Percentiles rank a stretch among this genome's conserved stretches.
phyloP scores from a whole-genome alignment of 1,140 invertebrate genomes.

The Drepana arcuata region DNA sequence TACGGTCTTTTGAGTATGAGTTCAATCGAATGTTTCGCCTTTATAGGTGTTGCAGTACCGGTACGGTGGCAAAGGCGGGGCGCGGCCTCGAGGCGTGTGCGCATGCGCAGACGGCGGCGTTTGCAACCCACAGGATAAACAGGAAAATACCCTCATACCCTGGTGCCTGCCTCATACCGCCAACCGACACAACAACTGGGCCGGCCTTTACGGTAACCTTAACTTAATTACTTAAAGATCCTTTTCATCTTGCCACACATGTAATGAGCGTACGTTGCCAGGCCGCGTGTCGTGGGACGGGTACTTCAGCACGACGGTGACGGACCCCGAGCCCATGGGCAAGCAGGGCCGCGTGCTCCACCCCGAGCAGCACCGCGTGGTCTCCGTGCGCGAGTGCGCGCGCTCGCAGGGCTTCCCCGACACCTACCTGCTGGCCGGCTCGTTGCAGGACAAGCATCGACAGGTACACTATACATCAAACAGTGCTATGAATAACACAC shows the following conservation, averaged over 20 bases:
- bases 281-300: slow-evolving; percentile 88
- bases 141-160: slow-evolving; percentile 89
- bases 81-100: slow-evolving; percentile 84
- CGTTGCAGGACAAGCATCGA: slow-evolving; percentile 83
- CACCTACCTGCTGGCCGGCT: slow-evolving; percentile 83
- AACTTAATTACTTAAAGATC: slow-evolving; percentile 1
- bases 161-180: slow-evolving; percentile 93
- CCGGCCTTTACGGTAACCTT: slow-evolving; percentile 73
- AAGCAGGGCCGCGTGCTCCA: slow-evolving; percentile 89
- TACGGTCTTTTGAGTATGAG: no score
- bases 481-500: neutral
- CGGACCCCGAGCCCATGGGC: slow-evolving; percentile 94
- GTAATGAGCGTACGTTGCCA: slow-evolving; percentile 17
- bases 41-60: slow-evolving; percentile 76
- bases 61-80: slow-evolving; percentile 81
- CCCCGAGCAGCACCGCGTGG: slow-evolving; percentile 85
- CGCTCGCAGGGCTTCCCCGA: slow-evolving; percentile 91
- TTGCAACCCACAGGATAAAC: slow-evolving; percentile 83
- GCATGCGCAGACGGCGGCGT: slow-evolving; percentile 76
- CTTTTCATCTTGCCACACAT: no score
- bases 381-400: slow-evolving; percentile 90
- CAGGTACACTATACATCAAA: slow-evolving; percentile 72
- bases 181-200: slow-evolving; percentile 91
- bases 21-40: no score
- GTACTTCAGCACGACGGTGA: slow-evolving; percentile 88